Evolutionary conservation across 2,113 vertebrate genomes (phyloP).

Genomic region (Aphyosemion australe): DNA sequence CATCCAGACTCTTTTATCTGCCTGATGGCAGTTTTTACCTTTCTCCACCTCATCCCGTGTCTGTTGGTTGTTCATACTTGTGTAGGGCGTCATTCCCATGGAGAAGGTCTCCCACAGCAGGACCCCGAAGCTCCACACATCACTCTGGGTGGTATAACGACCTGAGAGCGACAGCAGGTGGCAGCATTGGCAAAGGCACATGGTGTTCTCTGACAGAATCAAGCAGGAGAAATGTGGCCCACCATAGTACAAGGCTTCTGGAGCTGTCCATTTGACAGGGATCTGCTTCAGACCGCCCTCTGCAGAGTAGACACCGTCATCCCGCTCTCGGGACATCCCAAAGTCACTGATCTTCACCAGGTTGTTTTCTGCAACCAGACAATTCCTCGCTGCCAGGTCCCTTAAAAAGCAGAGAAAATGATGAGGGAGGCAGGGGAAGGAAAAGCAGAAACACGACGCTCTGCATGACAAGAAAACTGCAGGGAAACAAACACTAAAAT

Average conservation of each 20-base stretch:
- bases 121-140: constrained; percentile 96
- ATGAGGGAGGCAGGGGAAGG: neutral
- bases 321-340: constrained; percentile 94
- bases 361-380: constrained; percentile 89
- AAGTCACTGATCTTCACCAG: constrained; percentile 97
- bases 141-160: constrained; percentile 90
- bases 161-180: constrained; percentile 79
- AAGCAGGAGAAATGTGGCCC: constrained; percentile 5
- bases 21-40: constrained; percentile 72
- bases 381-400: constrained; percentile 96
- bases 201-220: neutral
- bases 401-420: constrained; percentile 64
- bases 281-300: constrained; percentile 90
- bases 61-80: constrained; percentile 91
- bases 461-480: neutral
- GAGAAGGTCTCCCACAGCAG: constrained; percentile 96
- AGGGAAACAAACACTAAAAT: neutral
- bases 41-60: constrained; percentile 88
- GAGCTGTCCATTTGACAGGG: constrained; percentile 96
- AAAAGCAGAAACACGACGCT: neutral
- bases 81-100: constrained; percentile 86
- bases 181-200: constrained; percentile 60
- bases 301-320: constrained; percentile 90
- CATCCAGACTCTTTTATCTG: neutral
- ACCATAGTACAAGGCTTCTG: constrained; percentile 96